A percentile compares a stretch with the other conserved stretches of the same genome.
Conservation (phyloP, 2,888 invertebrate genomes). For the Tenthredo livida region DNA sequence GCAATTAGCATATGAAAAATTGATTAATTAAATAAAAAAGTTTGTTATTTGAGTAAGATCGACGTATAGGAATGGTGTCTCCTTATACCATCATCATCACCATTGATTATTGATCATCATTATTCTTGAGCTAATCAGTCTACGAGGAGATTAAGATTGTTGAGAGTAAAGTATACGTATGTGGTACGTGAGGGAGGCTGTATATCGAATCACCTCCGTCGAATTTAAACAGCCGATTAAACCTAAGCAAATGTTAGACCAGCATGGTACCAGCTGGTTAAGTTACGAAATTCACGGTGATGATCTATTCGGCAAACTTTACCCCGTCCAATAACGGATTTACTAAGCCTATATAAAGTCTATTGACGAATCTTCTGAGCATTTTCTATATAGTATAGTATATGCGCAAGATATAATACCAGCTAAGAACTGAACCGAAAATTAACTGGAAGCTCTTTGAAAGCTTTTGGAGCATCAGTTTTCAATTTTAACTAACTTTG, state of each 20-base stretch:
- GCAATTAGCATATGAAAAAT: background rate
- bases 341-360: background rate
- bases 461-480: background rate
- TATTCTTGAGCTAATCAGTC: conserved; percentile 19
- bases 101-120: background rate
- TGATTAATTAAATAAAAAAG: too few relatives aligned
- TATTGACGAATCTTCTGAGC: background rate
- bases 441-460: background rate
- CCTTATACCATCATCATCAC: background rate
- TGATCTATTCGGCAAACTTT: conserved; percentile 33
- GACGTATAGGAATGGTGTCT: background rate
- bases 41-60: background rate
- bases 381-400: background rate
- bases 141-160: background rate
- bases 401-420: background rate
- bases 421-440: background rate
- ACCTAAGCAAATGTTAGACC: conserved; percentile 1
- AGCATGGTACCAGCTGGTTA: background rate
- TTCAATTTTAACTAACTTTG: background rate
- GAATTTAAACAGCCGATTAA: conserved; percentile 4
- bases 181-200: background rate
- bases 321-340: background rate
- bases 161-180: background rate
- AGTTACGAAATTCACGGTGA: conserved; percentile 18
- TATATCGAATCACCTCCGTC: background rate